Percentiles rank a stretch among this genome's conserved stretches.
Conservation (phyloP, 23 tunicate genomes). For the Styela plicata region DNA sequence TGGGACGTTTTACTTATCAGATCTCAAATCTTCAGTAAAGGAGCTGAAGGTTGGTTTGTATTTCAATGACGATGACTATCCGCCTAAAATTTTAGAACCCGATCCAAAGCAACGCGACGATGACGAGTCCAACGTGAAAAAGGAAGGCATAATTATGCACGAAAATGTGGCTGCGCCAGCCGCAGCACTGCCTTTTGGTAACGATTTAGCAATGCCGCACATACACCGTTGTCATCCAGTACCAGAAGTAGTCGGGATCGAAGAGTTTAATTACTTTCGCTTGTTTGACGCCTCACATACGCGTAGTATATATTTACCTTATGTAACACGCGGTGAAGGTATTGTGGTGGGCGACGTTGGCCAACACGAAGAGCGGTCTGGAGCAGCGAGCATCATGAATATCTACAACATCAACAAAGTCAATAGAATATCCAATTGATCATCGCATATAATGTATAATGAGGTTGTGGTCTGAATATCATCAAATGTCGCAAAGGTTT, state of each 20-base stretch:
- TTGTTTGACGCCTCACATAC: background rate
- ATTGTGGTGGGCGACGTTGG: background rate
- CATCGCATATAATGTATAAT: too few relatives aligned
- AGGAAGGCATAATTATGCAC: background rate
- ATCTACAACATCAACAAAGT: background rate
- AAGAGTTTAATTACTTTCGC: background rate
- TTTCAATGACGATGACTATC: constrained; percentile 2
- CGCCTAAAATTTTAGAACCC: background rate
- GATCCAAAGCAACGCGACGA: background rate
- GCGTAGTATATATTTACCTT: background rate
- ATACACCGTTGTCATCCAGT: background rate
- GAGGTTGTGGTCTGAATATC: too few relatives aligned
- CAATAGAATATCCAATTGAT: background rate
- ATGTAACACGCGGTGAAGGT: background rate
- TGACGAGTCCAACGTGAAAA: background rate
- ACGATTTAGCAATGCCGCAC: background rate
- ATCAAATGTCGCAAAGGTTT: too few relatives aligned
- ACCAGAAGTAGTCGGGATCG: background rate
- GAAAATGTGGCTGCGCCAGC: background rate
- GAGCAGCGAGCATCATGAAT: background rate
- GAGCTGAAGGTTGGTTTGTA: background rate
- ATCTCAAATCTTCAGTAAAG: background rate
- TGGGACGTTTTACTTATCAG: background rate
- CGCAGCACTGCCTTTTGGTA: background rate
- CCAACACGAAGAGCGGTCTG: background rate